Conservation (phyloP, 1,140 invertebrate species). For the Zaprionus gabonicus region DNA sequence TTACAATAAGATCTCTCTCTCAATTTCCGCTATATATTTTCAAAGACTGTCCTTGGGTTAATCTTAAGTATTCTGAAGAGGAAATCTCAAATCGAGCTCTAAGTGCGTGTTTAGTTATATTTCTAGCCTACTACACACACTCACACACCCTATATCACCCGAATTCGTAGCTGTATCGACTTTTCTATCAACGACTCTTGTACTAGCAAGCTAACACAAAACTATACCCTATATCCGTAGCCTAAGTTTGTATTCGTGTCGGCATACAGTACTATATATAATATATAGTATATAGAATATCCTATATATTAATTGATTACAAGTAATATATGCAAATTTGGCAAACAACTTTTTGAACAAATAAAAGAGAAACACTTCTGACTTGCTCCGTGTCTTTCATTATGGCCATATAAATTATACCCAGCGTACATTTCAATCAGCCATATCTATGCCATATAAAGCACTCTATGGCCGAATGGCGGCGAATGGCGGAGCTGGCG, state of each 20-base stretch:
- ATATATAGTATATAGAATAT: slow-evolving; percentile 32
- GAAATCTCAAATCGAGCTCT: slow-evolving; percentile 20
- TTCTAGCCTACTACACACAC: slow-evolving; percentile 26
- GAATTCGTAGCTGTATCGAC: slow-evolving; percentile 53
- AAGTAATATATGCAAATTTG: slow-evolving; percentile 68
- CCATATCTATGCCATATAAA: slow-evolving; percentile 67
- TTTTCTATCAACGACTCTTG: slow-evolving; percentile 59
- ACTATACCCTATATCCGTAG: slow-evolving; percentile 56
- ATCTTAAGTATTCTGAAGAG: slow-evolving; percentile 68
- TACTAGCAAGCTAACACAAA: slow-evolving; percentile 33
- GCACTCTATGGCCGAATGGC: slow-evolving; percentile 37
- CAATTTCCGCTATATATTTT: slow-evolving; percentile 70
- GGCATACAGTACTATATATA: slow-evolving; percentile 52
- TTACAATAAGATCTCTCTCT: slow-evolving; percentile 60
- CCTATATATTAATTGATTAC: slow-evolving; percentile 43
- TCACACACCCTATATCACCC: slow-evolving; percentile 18
- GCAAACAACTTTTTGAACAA: slow-evolving; percentile 77
- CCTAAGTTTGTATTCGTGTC: slow-evolving; percentile 75
- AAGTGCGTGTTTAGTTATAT: slow-evolving; percentile 53
- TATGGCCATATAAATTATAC: slow-evolving; percentile 72
- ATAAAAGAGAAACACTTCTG: slow-evolving; percentile 57
- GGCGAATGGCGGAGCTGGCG: neutral
- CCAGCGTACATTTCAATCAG: slow-evolving; percentile 74
- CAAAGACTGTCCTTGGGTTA: slow-evolving; percentile 79
- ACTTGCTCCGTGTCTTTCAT: slow-evolving; percentile 48